These are phyloP conservation scores for Catajapyx aquilonaris DNA, from an alignment of 1,140 invertebrate genomes.

Conservation along the genomic window DNA sequence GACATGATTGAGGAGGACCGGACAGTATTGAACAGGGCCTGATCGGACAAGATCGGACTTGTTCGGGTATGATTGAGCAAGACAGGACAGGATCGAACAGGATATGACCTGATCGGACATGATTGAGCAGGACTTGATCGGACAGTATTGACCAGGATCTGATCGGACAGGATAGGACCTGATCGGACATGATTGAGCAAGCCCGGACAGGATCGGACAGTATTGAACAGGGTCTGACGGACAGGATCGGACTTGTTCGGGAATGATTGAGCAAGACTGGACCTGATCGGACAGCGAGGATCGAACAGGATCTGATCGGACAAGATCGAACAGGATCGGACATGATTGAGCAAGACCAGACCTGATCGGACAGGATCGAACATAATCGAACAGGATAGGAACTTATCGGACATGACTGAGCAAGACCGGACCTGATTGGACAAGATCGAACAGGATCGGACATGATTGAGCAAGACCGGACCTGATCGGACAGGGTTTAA, in stretches of 20 bases:
- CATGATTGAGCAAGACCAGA: background rate
- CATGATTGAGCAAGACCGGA: too few relatives aligned
- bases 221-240: conserved; percentile 2
- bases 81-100: too few relatives aligned
- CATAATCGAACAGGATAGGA: conserved; percentile 19
- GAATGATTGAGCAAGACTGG: too few relatives aligned
- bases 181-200: conserved; percentile 18
- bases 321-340: conserved; percentile 23
- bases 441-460: too few relatives aligned
- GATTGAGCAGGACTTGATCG: background rate
- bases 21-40: conserved; percentile 10
- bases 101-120: background rate
- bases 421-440: too few relatives aligned
- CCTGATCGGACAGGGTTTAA: too few relatives aligned
- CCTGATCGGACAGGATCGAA: too few relatives aligned
- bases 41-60: conserved; percentile 17
- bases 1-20: conserved; percentile 17
- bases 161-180: conserved; percentile 10
- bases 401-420: conserved; percentile 7
- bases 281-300: conserved; percentile 1
- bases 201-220: conserved; percentile 18
- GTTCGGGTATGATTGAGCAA: too few relatives aligned
- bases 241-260: too few relatives aligned
- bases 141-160: conserved; percentile 21
- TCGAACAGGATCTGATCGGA: background rate